These are phyloP conservation scores for Tragelaphus imberbis DNA, from an alignment of 2,113 vertebrate genomes.

Conservation along the genomic window DNA sequence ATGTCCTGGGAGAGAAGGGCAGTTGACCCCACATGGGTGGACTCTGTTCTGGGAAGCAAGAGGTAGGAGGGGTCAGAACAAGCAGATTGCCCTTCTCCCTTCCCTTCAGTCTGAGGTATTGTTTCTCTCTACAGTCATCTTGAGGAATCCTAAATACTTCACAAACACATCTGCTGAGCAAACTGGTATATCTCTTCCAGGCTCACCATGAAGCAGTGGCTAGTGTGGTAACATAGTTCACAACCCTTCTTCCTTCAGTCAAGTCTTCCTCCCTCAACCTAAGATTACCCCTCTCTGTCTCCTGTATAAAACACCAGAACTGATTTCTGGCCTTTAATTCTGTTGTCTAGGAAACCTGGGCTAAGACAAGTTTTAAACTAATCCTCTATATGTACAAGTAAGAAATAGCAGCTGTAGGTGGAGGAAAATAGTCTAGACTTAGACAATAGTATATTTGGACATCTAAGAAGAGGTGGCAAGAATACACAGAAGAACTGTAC, in stretches of 20 bases:
- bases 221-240: neutral
- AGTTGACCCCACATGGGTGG: neutral
- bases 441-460: neutral
- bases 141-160: neutral
- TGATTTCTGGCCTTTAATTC: neutral
- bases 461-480: too few relatives aligned
- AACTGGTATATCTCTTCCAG: neutral
- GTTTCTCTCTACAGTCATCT: neutral
- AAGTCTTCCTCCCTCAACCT: neutral
- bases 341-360: constrained; percentile 37
- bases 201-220: neutral
- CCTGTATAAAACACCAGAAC: neutral
- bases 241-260: neutral
- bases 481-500: too few relatives aligned
- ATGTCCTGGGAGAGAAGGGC: neutral
- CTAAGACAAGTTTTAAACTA: neutral
- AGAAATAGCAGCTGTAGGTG: neutral
- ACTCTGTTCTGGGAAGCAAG: neutral
- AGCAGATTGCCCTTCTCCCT: neutral
- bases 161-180: neutral
- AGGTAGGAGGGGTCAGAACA: neutral
- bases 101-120: neutral
- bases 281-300: neutral
- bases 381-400: neutral
- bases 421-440: neutral